Base-by-base conservation (phyloP, 2,113 vertebrate genomes). In the Syrmaticus mikado region DNA sequence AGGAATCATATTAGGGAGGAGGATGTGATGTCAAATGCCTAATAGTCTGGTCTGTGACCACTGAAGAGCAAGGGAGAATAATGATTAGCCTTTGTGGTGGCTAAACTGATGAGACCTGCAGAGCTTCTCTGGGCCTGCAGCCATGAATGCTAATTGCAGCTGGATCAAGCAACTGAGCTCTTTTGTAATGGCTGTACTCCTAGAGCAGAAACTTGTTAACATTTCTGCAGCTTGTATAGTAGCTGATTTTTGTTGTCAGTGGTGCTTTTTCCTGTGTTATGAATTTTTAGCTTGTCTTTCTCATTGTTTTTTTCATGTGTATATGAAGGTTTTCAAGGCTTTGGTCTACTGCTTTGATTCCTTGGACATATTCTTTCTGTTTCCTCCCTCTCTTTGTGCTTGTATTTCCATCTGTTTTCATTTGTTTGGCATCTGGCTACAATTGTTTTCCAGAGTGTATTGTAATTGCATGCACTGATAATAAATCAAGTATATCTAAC, bases 331-430 rank as follows among this genome's bases (percentile, higher is more conserved):
- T 94, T 94, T 73, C 79, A 91, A 92, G 68, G 74, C 68, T 76
- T 91, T 94, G 72, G 82, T 95, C 79, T 95, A 38, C 72, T 85
- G 46, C 94, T 96, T 92, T 96, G 95, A 94, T 91, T 95, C 76
- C 34, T 93, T 79, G 82, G 79, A 87, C 76, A 67, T 72, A 79
- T 62, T 77, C 34, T 73, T 84, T 94, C 85, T 79, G 45, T 82
- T 83, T 87, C 58, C 24, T 82, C 52, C 38, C 10, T 10, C 46
- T 89, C 75, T 85, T 95, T 88, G 81, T 89, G 71, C 91, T 97
- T 96, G 92, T 74, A 93, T 74, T 94, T 93, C 97, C 95, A 97
- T 97, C 97, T 97, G 95, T 96, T 97, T 98, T 97, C 91, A 96
- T 95, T 97, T 97, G 85, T 96, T 96, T 96, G 91, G 95, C 95